Conservation (phyloP, 2,888 invertebrate species). For the Falcaria lacertinaria region DNA sequence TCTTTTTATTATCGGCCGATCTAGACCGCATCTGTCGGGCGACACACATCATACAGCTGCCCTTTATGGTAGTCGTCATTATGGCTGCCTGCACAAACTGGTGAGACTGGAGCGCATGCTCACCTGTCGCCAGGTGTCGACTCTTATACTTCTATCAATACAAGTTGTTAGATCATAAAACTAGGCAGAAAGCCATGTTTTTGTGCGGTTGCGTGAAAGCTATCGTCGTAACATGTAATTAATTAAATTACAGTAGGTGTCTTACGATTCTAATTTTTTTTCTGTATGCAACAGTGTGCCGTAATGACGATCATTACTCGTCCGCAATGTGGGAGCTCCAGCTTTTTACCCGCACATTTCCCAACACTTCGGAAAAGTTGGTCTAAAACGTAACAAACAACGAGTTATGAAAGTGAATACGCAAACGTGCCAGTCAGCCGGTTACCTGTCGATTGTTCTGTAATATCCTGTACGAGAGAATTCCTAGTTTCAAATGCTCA, state of each 20-base stretch:
- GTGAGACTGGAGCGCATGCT: constrained; percentile 43
- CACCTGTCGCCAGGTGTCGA: constrained; percentile 73
- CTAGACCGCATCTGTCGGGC: constrained; percentile 74
- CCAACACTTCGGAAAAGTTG: constrained; percentile 67
- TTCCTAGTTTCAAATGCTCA: constrained; percentile 37
- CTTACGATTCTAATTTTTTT: constrained; percentile 52
- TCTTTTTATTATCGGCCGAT: constrained; percentile 71
- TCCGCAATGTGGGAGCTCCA: constrained; percentile 66
- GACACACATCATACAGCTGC: constrained; percentile 67
- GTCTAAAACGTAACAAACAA: constrained; percentile 61
- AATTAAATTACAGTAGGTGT: constrained; percentile 37
- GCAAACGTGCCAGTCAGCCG: constrained; percentile 55
- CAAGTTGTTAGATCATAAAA: constrained; percentile 16
- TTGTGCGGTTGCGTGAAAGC: constrained; percentile 53
- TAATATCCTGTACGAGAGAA: constrained; percentile 57
- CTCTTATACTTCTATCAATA: constrained; percentile 15
- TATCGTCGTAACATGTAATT: constrained; percentile 48
- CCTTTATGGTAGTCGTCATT: constrained; percentile 57
- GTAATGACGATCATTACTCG: constrained; percentile 60
- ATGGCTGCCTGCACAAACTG: constrained; percentile 45
- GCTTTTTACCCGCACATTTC: constrained; percentile 65
- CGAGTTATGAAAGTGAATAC: constrained; percentile 72
- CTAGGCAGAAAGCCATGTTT: constrained; percentile 19
- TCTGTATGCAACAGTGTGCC: constrained; percentile 40
- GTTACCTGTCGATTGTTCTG: constrained; percentile 50